A percentile compares a stretch with the other conserved stretches of the same genome.
Evolutionary conservation across 2,888 invertebrate genomes (phyloP).

Genomic region (Agelastica alni): DNA sequence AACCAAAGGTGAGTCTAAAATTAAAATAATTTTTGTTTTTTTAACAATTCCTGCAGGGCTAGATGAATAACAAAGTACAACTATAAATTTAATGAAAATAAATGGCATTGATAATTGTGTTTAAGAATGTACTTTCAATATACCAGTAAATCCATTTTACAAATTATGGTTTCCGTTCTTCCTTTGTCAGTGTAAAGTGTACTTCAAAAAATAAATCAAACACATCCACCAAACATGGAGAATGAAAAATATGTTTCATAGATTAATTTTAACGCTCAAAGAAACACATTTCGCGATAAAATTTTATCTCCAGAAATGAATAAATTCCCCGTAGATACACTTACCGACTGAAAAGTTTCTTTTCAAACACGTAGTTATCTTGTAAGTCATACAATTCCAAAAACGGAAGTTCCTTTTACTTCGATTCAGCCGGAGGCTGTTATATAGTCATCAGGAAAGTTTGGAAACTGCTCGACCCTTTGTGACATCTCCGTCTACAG

Average conservation of each 20-base stretch:
- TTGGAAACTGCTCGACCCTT: conserved; percentile 47
- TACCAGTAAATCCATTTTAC: too few species aligned
- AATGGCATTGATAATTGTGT: too few species aligned
- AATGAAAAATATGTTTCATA: not conserved
- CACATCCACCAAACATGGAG: too few species aligned
- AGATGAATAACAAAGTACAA: too few species aligned
- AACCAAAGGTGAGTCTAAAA: too few species aligned
- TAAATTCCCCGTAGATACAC: conserved; percentile 28
- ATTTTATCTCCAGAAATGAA: conserved; percentile 21
- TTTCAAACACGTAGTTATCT: conserved; percentile 39
- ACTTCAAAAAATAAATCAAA: too few species aligned
- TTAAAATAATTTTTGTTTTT: too few species aligned
- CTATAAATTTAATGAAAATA: too few species aligned
- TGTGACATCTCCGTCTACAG: conserved; percentile 47
- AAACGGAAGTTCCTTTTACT: conserved; percentile 46
- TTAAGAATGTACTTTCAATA: too few species aligned
- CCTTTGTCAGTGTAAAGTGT: too few species aligned
- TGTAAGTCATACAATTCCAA: conserved; percentile 36
- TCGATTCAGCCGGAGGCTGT: conserved; percentile 50
- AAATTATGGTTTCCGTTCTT: too few species aligned
- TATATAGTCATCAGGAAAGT: conserved; percentile 51
- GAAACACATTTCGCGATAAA: conserved; percentile 16
- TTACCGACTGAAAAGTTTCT: conserved; percentile 33
- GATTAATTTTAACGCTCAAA: conserved; percentile 5
- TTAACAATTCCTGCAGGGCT: too few species aligned